Conservation (phyloP, 2,113 vertebrate species). For the Oreocharis arfaki region DNA sequence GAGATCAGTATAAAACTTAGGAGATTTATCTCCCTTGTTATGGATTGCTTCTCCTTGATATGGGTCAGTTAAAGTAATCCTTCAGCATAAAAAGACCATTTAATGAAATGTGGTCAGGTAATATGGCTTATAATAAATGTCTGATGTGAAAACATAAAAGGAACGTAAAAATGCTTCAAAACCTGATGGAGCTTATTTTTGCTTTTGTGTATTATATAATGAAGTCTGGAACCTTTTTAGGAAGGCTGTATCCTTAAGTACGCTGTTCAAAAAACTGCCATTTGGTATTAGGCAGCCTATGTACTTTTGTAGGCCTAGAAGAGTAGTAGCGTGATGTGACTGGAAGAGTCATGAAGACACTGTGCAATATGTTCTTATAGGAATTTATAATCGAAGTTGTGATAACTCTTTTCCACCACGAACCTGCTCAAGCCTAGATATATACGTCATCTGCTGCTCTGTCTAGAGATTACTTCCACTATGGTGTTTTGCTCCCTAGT, state of each 20-base stretch:
- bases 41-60: background rate
- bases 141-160: background rate
- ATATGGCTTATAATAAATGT: background rate
- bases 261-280: background rate
- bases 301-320: background rate
- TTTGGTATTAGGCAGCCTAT: background rate
- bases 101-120: background rate
- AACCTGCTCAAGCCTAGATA: background rate
- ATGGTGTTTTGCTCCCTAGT: background rate
- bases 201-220: background rate
- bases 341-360: background rate
- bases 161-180: background rate
- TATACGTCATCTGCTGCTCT: background rate
- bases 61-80: background rate
- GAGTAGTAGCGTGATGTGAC: background rate
- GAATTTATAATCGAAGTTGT: background rate
- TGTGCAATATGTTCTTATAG: background rate
- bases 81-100: background rate
- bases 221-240: background rate
- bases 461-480: background rate
- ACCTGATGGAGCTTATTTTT: background rate
- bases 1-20: background rate
- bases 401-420: background rate
- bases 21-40: background rate
- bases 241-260: background rate